Conservation (phyloP, 2,888 invertebrate genomes). For the Chrysolina oricalcia region DNA sequence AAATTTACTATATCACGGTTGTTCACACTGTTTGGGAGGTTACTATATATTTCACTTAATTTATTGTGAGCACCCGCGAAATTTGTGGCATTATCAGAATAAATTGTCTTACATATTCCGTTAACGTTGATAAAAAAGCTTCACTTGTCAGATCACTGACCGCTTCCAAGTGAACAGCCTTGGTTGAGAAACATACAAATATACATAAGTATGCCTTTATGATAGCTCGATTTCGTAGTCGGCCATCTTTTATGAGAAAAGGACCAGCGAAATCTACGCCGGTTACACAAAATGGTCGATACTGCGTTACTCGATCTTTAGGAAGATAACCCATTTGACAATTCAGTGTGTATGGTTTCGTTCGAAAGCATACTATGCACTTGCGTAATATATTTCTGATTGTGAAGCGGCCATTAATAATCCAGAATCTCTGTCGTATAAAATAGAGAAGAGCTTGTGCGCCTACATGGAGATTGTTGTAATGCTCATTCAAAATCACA, state of each 20-base stretch:
- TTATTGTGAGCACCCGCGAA: conserved; percentile 33
- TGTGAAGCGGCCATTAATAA: conserved; percentile 38
- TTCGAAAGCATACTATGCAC: conserved; percentile 43
- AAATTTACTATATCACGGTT: conserved; percentile 32
- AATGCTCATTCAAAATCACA: neutral
- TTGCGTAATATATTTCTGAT: conserved; percentile 38
- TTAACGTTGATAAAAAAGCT: conserved; percentile 42
- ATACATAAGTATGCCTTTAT: conserved; percentile 49
- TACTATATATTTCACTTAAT: conserved; percentile 32
- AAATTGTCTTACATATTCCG: conserved; percentile 43
- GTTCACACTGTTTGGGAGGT: conserved; percentile 29
- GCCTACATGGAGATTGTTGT: conserved; percentile 6
- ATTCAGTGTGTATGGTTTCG: conserved; percentile 31
- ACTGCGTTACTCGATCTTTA: conserved; percentile 38
- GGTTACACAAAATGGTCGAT: conserved; percentile 45
- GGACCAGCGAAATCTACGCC: conserved; percentile 50
- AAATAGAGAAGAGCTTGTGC: conserved; percentile 27
- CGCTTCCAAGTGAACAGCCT: conserved; percentile 47
- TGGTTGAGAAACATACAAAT: conserved; percentile 49
- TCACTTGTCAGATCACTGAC: conserved; percentile 36
- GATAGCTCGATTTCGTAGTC: conserved; percentile 44
- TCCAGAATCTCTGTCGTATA: conserved; percentile 41
- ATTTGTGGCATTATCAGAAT: conserved; percentile 40
- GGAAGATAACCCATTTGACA: conserved; percentile 46
- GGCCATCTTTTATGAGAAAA: conserved; percentile 48